These are phyloP conservation scores for Harpalus rubripes DNA, from an alignment of 2,888 invertebrate genomes.

Conservation along the genomic window DNA sequence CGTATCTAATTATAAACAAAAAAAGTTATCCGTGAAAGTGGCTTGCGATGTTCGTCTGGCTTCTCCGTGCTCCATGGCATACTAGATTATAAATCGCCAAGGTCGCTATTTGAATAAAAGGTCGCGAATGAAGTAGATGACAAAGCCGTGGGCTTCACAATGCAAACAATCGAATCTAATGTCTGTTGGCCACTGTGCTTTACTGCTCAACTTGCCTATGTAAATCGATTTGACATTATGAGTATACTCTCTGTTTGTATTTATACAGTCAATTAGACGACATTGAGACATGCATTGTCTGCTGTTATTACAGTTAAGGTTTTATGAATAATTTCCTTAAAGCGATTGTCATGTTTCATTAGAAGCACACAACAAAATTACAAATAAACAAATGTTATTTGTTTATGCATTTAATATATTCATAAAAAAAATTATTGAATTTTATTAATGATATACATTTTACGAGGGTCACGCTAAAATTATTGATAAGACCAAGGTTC, in stretches of 20 bases:
- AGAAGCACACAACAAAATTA: not conserved
- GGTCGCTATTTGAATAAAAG: constrained; percentile 27
- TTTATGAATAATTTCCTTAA: constrained; percentile 5
- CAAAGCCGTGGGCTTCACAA: constrained; percentile 11
- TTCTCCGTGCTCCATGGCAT: not conserved
- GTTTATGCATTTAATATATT: not conserved
- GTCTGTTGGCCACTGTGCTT: not conserved
- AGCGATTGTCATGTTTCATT: not conserved
- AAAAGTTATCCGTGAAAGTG: not conserved
- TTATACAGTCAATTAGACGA: constrained; percentile 13
- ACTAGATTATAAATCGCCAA: constrained; percentile 45
- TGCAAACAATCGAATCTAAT: constrained; percentile 24
- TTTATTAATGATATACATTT: too few species aligned
- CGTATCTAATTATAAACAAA: not conserved
- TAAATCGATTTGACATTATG: constrained; percentile 29
- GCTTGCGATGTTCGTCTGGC: not conserved
- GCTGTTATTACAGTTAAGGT: not conserved
- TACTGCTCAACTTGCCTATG: not conserved
- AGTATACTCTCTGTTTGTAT: not conserved
- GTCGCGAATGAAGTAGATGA: constrained; percentile 44
- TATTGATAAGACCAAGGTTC: too few species aligned
- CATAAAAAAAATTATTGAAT: not conserved
- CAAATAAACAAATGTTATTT: not conserved
- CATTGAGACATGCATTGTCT: constrained; percentile 11
- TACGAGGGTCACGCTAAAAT: too few species aligned